A percentile compares a stretch with the other conserved stretches of the same genome.
phyloP scores from a whole-genome alignment of 1,140 invertebrate genomes.

The Aphidius ervi region DNA sequence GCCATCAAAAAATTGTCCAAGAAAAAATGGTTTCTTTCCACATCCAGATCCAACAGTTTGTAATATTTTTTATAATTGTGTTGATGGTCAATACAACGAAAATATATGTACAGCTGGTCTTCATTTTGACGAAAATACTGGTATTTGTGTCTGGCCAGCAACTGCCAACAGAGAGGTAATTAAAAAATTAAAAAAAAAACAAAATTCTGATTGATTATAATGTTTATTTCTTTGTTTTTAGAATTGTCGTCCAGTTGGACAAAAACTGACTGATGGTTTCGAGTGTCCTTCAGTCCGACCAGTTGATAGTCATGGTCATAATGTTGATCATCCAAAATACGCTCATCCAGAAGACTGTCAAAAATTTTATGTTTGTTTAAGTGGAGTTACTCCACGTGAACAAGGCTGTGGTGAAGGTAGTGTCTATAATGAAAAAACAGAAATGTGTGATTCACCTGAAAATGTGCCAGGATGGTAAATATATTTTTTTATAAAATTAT shows the following conservation, averaged over 20 bases:
- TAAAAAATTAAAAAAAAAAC: slow-evolving; percentile 10
- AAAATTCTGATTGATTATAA: slow-evolving; percentile 11
- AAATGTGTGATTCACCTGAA: slow-evolving; percentile 80
- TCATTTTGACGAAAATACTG: slow-evolving; percentile 82
- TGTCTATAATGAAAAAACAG: slow-evolving; percentile 79
- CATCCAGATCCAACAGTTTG: slow-evolving; percentile 77
- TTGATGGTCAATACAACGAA: slow-evolving; percentile 75
- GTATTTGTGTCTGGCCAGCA: slow-evolving; percentile 85
- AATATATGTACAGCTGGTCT: slow-evolving; percentile 80
- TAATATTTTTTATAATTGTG: slow-evolving; percentile 85
- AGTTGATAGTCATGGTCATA: slow-evolving; percentile 65
- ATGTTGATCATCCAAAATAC: slow-evolving; percentile 81
- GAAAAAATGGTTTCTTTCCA: slow-evolving; percentile 83
- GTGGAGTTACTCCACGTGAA: slow-evolving; percentile 78
- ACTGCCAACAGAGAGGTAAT: slow-evolving; percentile 68
- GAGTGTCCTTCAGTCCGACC: slow-evolving; percentile 70
- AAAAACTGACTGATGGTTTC: slow-evolving; percentile 76
- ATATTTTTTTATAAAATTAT: slow-evolving; percentile 1
- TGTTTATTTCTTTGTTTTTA: not conserved
- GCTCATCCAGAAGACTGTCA: slow-evolving; percentile 82
- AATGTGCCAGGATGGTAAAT: slow-evolving; percentile 83
- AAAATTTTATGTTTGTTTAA: slow-evolving; percentile 85
- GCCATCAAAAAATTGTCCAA: slow-evolving; percentile 68
- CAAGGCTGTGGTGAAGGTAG: slow-evolving; percentile 79
- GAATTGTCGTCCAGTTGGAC: slow-evolving; percentile 45